Conservation (phyloP, 2,888 invertebrate genomes). For the Drosophila prolongata region DNA sequence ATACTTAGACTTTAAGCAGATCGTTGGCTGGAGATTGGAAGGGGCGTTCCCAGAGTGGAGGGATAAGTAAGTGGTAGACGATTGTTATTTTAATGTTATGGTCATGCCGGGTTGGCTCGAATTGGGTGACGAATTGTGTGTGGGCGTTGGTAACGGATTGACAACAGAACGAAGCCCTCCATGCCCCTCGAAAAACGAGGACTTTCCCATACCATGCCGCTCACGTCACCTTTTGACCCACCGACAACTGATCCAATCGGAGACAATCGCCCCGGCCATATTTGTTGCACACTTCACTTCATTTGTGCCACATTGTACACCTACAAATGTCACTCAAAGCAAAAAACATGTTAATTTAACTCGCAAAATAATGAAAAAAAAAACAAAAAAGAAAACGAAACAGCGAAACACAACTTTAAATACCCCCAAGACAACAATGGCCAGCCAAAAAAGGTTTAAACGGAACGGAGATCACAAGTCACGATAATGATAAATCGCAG, state of each 20-base stretch:
- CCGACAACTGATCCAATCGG: slow-evolving; percentile 44
- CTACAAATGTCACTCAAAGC: slow-evolving; percentile 77
- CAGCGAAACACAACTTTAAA: slow-evolving; percentile 38
- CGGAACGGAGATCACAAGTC: slow-evolving; percentile 77
- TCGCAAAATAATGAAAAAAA: slow-evolving; percentile 18
- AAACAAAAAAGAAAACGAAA: slow-evolving; percentile 40
- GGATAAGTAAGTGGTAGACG: slow-evolving; percentile 73
- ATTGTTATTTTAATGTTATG: slow-evolving; percentile 76
- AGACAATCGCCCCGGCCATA: slow-evolving; percentile 63
- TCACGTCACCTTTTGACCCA: slow-evolving; percentile 36
- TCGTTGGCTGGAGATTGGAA: slow-evolving; percentile 66
- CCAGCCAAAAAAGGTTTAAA: slow-evolving; percentile 62
- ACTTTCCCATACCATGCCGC: slow-evolving; percentile 31
- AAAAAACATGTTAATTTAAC: slow-evolving; percentile 77
- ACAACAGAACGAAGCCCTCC: slow-evolving; percentile 43
- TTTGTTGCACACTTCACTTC: slow-evolving; percentile 78
- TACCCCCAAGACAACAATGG: slow-evolving; percentile 52
- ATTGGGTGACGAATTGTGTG: slow-evolving; percentile 71
- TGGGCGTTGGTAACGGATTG: slow-evolving; percentile 74
- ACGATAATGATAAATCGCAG: slow-evolving; percentile 80
- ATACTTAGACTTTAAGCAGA: slow-evolving; percentile 79
- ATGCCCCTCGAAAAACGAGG: not conserved
- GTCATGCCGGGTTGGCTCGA: slow-evolving; percentile 51
- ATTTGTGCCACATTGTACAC: slow-evolving; percentile 80
- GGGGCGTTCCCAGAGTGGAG: slow-evolving; percentile 29